Percentiles rank a stretch among this genome's conserved stretches.
These are phyloP conservation scores for Ormyrus pomaceus DNA, from an alignment of 2,888 invertebrate genomes.

Conservation along the genomic window DNA sequence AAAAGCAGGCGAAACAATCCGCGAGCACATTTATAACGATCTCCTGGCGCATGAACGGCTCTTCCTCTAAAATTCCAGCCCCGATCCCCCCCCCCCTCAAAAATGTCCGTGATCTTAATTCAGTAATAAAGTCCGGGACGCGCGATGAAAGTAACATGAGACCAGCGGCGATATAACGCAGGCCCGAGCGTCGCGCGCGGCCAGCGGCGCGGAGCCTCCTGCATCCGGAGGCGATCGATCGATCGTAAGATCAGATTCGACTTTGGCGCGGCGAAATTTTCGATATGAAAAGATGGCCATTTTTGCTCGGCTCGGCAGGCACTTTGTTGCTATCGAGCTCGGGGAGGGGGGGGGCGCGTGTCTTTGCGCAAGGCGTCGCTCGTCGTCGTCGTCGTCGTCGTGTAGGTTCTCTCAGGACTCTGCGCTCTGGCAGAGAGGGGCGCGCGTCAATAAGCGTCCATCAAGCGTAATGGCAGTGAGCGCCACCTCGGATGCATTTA, in stretches of 20 bases:
- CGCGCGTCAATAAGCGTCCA: conserved; percentile 76
- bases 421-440: conserved; percentile 53
- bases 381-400: background rate
- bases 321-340: conserved; percentile 38
- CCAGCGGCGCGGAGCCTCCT: background rate
- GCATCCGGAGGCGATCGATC: conserved; percentile 31
- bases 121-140: conserved; percentile 48
- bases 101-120: conserved; percentile 48
- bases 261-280: conserved; percentile 40
- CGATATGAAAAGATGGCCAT: conserved; percentile 57
- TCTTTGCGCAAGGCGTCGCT: too few relatives aligned
- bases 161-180: background rate
- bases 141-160: conserved; percentile 53
- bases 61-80: background rate
- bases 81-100: conserved; percentile 26
- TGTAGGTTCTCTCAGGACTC: conserved; percentile 2
- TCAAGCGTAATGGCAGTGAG: conserved; percentile 76
- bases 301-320: background rate
- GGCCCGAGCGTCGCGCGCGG: background rate
- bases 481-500: conserved; percentile 76
- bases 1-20: background rate
- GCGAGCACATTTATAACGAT: conserved; percentile 34
- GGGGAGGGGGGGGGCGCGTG: background rate
- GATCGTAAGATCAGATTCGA: conserved; percentile 54
- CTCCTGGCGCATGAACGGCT: conserved; percentile 21